Evolutionary conservation across 2,888 invertebrate species (phyloP).

Genomic region (Proisotoma minuta): DNA sequence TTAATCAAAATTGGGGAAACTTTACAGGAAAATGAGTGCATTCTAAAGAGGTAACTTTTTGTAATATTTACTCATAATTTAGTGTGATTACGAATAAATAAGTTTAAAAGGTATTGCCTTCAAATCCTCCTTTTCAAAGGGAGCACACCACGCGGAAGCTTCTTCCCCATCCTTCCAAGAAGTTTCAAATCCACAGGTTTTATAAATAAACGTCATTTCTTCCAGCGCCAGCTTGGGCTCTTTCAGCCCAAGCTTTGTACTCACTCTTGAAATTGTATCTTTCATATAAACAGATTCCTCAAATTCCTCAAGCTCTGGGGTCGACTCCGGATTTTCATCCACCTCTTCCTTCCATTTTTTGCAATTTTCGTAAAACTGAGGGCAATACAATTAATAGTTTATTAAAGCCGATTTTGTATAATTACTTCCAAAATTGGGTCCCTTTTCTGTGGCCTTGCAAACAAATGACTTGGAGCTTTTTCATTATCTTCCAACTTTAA

Average conservation of each 20-base stretch:
- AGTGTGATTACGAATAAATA: too few species aligned
- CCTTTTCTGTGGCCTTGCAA: conserved; percentile 60
- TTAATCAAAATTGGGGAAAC: too few species aligned
- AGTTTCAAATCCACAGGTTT: conserved; percentile 73
- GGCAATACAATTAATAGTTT: conserved; percentile 41
- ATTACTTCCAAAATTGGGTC: conserved; percentile 68
- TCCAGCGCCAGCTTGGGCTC: conserved; percentile 55
- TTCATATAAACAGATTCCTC: conserved; percentile 57
- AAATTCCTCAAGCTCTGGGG: conserved; percentile 58
- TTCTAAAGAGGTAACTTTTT: too few species aligned
- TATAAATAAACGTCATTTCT: conserved; percentile 63
- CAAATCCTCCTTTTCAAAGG: conserved; percentile 62
- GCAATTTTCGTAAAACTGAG: conserved; percentile 74
- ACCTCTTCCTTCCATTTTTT: conserved; percentile 65
- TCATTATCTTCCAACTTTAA: conserved; percentile 63
- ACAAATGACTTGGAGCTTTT: conserved; percentile 55
- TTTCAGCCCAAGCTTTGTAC: conserved; percentile 59
- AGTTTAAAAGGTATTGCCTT: too few species aligned
- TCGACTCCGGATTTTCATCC: conserved; percentile 61
- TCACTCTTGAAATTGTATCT: conserved; percentile 58
- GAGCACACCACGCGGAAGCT: conserved; percentile 73
- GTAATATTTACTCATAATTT: too few species aligned
- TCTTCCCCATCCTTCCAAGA: conserved; percentile 66
- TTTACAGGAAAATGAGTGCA: too few species aligned
- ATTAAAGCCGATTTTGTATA: not conserved